Evolutionary conservation across 2,888 invertebrate species (phyloP), one percentile per base, ranked within the genome.

Genomic region (Apocheima hispidaria): DNA sequence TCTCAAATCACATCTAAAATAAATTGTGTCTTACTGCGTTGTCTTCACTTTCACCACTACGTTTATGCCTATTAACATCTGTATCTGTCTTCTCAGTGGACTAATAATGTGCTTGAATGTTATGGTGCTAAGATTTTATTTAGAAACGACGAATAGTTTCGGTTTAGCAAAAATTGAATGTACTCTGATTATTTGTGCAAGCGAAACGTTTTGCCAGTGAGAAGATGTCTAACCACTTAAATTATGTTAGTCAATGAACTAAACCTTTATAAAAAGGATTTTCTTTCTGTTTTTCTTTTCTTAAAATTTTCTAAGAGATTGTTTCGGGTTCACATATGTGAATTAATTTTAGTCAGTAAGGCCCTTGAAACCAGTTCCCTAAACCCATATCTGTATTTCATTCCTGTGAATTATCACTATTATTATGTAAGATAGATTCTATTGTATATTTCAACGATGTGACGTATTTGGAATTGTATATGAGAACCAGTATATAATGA

Each of bases 361-460:
- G 30, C 10, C 35, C 36, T n/a, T 5, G 28, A 2, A 44, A 46
- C 9, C 21, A 35, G 49, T 57, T 50, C 33, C 46, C 2, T 23
- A 35, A 57, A 41, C 33, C 21, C 30, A 20, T 46, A 51, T 41
- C 16, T 56, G 30, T 40, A 38, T 43, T 30, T 44, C 38, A 51
- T 60, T 46, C 16, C 33, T 16, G 2, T 40, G 7, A 46, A n/a
- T 35, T 46, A 49, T 50, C 36, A 44, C 44, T 12, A 46, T 50
- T 51, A 38, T 55, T 30, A 46, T 55, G 36, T 52, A 54, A 48
- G 28, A 14, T 50, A 20, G 36, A 10, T 46, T 12, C 30, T 55
- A 55, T 63, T 55, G 52, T 59, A 51, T 38, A 18, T 58, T 46
- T 63, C 50, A 58, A 51, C 51, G 40, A 53, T 44, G 43, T 44